Base-by-base conservation (phyloP, 2,113 vertebrate genomes). In the Passer domesticus region DNA sequence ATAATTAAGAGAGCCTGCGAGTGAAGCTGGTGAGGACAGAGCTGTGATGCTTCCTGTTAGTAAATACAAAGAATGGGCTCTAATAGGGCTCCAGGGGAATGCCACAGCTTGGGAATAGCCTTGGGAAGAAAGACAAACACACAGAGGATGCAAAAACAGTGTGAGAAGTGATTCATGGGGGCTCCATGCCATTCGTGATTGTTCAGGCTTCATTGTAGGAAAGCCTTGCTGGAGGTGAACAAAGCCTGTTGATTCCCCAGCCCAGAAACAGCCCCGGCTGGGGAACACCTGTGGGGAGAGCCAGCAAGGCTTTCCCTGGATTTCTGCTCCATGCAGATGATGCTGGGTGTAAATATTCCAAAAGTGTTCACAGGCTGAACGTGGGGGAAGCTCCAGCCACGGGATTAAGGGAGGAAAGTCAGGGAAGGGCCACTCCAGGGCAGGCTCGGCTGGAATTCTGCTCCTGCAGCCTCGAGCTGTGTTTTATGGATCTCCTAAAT, bases 11-110 rank as follows among this genome's bases (percentile, higher is more conserved):
- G 74, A 66, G 43, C 21, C 83, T 95, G 80, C 1, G 35, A 88
- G 91, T 87, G 86, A 92, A 74, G 82, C 87, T 60, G 56, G 39
- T 58, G 88, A 96, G 88, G 96, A 95, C 95, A 90, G 81, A 96
- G 68, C 52, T 72, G 89, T 41, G 63, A 89, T 13, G 86, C 70
- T 98, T 98, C 97, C 98, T 98, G 97, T 97, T 97, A 96, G 94
- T 97, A 97, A 97, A 97, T 95, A 97, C 79, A 96, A 95, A 96
- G 97, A 97, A 93, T 64, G 44, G 95, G 56, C 13, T 81, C 55
- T 97, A 98, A 98, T 96, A 89, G 96, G 96, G 84, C 97, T 97
- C 97, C 59, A 89, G 96, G 96, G 97, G 93, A 96, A 97, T 94
- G 73, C 64, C 4, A 15, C 35, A 85, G 92, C 89, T 94, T 94